Evolutionary conservation across 2,888 invertebrate species (phyloP).

Genomic region (Spisula subtruncata): DNA sequence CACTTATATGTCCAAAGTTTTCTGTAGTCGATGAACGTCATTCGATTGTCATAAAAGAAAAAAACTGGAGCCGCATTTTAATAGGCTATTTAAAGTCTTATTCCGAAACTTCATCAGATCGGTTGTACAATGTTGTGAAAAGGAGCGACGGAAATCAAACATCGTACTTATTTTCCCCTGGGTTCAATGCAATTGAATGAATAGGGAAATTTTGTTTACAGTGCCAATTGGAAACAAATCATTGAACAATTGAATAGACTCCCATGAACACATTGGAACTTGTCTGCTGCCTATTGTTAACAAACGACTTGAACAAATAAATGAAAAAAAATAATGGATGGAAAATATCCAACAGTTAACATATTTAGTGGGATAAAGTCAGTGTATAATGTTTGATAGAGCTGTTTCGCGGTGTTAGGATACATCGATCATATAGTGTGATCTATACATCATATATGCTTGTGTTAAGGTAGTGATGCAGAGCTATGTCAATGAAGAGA

Average conservation of each 20-base stretch:
- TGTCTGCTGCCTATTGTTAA: background rate
- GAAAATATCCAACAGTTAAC: constrained; percentile 17
- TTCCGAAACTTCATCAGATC: too few relatives aligned
- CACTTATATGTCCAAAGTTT: too few relatives aligned
- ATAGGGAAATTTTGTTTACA: background rate
- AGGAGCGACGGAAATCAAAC: too few relatives aligned
- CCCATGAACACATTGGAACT: background rate
- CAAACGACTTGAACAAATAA: constrained; percentile 12
- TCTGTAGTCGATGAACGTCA: too few relatives aligned
- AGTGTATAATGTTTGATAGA: background rate
- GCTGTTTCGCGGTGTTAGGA: background rate
- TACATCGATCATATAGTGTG: background rate
- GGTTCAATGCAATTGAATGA: too few relatives aligned
- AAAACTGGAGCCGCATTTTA: too few relatives aligned
- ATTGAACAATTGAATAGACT: background rate
- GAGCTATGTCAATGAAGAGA: too few relatives aligned
- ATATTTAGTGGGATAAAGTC: background rate
- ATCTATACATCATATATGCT: background rate
- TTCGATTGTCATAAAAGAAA: too few relatives aligned
- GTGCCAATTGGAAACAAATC: background rate
- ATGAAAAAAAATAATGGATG: background rate
- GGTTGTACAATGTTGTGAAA: too few relatives aligned
- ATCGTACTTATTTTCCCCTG: too few relatives aligned
- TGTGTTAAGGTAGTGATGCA: too few relatives aligned
- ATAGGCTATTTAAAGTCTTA: too few relatives aligned